Conservation (phyloP, 2,113 vertebrate species). For the Loxodonta africana region DNA sequence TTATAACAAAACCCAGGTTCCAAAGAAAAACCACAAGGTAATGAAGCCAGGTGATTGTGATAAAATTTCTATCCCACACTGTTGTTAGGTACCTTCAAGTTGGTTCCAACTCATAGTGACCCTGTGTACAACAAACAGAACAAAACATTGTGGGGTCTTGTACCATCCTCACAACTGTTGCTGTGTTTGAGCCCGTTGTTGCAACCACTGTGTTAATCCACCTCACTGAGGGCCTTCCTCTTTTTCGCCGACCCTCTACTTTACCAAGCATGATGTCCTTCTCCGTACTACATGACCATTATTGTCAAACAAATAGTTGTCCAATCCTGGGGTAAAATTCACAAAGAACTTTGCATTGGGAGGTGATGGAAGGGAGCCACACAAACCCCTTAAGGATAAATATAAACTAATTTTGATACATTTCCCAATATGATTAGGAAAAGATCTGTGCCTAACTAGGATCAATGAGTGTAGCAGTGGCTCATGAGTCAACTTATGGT, state of each 20-base stretch:
- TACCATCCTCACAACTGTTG: no score
- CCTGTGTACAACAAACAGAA: no score
- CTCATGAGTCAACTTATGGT: background rate
- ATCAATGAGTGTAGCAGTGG: background rate
- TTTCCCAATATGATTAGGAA: background rate
- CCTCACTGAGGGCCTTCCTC: no score
- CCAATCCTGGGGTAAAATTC: background rate
- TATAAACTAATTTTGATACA: background rate
- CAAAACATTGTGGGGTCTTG: no score
- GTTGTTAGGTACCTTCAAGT: background rate
- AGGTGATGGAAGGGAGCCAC: background rate
- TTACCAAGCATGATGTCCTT: no score
- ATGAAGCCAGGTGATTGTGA: slow-evolving; percentile 9
- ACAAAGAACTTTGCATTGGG: background rate
- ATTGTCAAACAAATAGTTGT: background rate
- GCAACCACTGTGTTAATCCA: no score
- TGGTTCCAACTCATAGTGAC: no score
- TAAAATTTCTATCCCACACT: background rate
- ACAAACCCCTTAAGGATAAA: background rate
- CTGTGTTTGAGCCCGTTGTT: no score
- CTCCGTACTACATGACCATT: background rate
- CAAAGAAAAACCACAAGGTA: background rate
- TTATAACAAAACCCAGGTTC: background rate
- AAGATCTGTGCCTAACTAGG: background rate
- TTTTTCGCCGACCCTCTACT: no score